A percentile compares a stretch with the other conserved stretches of the same genome.
Evolutionary conservation across 2,888 invertebrate species (phyloP).

Genomic region (Pandemis heparana): DNA sequence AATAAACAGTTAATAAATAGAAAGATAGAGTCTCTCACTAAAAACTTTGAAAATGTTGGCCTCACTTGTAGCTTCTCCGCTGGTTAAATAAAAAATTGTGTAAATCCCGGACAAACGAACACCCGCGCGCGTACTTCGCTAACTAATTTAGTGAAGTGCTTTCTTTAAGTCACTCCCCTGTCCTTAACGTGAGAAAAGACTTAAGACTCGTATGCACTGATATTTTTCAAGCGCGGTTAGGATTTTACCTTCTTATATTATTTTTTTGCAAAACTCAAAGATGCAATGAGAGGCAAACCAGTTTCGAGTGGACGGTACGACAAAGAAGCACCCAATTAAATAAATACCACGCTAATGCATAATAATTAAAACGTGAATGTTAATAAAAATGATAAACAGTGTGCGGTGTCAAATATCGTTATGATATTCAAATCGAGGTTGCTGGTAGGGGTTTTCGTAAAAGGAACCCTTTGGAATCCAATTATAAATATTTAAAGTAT

Average conservation of each 20-base stretch:
- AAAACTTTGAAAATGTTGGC: neutral
- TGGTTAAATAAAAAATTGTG: constrained; percentile 11
- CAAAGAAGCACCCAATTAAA: constrained; percentile 32
- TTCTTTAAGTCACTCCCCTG: constrained; percentile 19
- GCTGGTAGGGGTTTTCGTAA: constrained; percentile 34
- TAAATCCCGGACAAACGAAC: constrained; percentile 13
- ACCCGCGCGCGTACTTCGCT: constrained; percentile 11
- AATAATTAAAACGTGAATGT: constrained; percentile 37
- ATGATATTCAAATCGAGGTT: constrained; percentile 38
- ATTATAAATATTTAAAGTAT: constrained; percentile 79
- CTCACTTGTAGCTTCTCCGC: neutral
- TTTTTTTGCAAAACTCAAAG: constrained; percentile 6
- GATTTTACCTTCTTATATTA: constrained; percentile 1
- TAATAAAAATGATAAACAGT: constrained; percentile 41
- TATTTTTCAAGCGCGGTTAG: constrained; percentile 23
- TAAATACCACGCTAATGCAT: constrained; percentile 28
- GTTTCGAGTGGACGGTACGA: constrained; percentile 21
- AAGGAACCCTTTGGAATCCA: constrained; percentile 61
- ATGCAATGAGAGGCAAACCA: constrained; percentile 6
- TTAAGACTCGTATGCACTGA: constrained; percentile 4
- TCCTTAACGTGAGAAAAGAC: constrained; percentile 24
- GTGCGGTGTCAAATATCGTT: constrained; percentile 37
- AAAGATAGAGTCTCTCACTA: constrained; percentile 18
- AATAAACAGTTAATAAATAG: constrained; percentile 39
- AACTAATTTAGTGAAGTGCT: constrained; percentile 40